Evolutionary conservation across 2,888 invertebrate species (phyloP).

Genomic region (Willowsia nigromaculata): DNA sequence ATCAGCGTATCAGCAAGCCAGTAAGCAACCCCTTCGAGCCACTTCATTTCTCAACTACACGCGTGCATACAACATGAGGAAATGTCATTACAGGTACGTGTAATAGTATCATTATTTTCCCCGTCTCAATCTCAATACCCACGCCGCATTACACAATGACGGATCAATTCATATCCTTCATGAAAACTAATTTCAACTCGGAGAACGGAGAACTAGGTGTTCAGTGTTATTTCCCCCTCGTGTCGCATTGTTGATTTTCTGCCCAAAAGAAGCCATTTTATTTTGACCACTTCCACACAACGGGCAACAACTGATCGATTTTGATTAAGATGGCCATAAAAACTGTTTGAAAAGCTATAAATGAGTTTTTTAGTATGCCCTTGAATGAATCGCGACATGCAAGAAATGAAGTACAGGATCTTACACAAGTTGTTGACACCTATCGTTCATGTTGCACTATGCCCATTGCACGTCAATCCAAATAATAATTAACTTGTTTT

Average conservation of each 20-base stretch:
- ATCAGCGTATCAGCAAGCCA: neutral
- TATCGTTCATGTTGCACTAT: no score
- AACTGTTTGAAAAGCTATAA: neutral
- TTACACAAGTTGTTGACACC: no score
- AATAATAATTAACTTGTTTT: no score
- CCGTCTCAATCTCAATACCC: conserved; percentile 52
- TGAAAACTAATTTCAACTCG: conserved; percentile 52
- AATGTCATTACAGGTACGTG: conserved; percentile 56
- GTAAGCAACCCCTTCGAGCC: conserved; percentile 16
- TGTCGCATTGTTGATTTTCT: neutral
- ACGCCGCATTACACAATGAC: neutral
- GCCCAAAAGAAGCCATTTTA: neutral
- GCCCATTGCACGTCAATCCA: no score
- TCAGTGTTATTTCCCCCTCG: neutral
- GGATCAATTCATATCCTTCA: conserved; percentile 58
- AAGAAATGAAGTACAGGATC: no score
- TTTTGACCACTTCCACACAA: neutral
- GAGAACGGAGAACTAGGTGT: conserved; percentile 48
- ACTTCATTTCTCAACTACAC: conserved; percentile 5
- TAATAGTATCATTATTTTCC: conserved; percentile 63
- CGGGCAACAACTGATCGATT: neutral
- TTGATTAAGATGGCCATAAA: conserved; percentile 11
- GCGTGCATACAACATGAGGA: conserved; percentile 5
- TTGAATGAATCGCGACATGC: neutral
- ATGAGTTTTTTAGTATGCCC: neutral